These are phyloP conservation scores for Chlorospingus semifuscus DNA, from an alignment of 2,797 vertebrate genomes.

Conservation along the genomic window DNA sequence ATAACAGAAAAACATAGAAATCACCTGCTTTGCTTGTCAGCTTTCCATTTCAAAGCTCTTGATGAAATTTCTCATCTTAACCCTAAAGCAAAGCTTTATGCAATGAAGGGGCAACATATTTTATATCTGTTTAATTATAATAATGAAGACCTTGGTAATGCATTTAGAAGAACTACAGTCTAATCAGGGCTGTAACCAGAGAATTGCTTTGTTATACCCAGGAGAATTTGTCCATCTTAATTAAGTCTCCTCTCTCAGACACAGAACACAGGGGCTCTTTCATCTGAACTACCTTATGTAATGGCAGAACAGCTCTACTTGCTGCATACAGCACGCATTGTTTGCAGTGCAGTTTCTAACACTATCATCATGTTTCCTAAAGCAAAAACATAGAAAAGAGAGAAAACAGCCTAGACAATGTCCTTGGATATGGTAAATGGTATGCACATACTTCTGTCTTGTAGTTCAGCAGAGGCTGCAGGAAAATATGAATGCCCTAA, in stretches of 20 bases:
- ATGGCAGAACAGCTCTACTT: not conserved
- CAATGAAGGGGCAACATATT: not conserved
- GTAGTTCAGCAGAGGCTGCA: not conserved
- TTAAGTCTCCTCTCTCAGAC: slow-evolving; percentile 11
- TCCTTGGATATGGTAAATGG: not conserved
- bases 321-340: not conserved
- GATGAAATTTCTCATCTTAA: not conserved
- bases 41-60: not conserved
- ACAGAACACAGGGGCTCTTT: not conserved
- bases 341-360: not conserved
- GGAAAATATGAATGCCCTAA: not conserved
- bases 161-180: slow-evolving; percentile 10
- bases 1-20: not conserved
- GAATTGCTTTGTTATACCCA: not conserved
- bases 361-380: not conserved
- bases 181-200: slow-evolving; percentile 2
- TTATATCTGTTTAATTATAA: slow-evolving; percentile 24
- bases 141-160: slow-evolving; percentile 18
- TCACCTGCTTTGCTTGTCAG: not conserved
- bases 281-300: not conserved
- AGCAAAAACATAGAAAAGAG: not conserved
- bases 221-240: slow-evolving; percentile 31
- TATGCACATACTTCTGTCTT: not conserved
- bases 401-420: not conserved
- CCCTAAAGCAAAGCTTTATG: slow-evolving; percentile 1